Evolutionary conservation across 1,140 invertebrate species (phyloP).

Genomic region (Tetramorium simillimum): DNA sequence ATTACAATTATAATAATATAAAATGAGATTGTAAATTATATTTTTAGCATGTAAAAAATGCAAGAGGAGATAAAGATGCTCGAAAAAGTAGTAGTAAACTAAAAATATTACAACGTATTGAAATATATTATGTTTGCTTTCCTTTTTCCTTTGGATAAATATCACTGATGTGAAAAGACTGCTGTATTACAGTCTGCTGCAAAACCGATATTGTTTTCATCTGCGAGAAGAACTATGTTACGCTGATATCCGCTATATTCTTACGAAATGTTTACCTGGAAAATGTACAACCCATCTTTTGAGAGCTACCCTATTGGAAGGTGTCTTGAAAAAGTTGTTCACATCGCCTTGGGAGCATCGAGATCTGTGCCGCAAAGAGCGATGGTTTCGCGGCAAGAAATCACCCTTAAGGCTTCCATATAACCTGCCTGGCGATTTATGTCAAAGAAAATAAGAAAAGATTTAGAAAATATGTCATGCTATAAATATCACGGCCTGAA

Average conservation of each 20-base stretch:
- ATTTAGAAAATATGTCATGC: conserved; percentile 10
- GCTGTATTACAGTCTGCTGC: not conserved
- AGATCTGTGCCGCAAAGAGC: conserved; percentile 39
- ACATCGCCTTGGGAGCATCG: conserved; percentile 43
- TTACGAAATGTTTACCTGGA: conserved; percentile 26
- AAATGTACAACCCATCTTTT: conserved; percentile 45
- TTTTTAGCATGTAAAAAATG: not conserved
- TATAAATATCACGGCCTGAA: conserved; percentile 30
- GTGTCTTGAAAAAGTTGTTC: conserved; percentile 47
- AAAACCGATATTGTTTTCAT: conserved; percentile 32
- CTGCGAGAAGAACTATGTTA: not conserved
- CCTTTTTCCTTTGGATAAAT: not conserved
- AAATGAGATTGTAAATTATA: not conserved
- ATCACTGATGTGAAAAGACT: not conserved
- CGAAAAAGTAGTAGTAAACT: not conserved
- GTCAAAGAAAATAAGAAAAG: conserved; percentile 52
- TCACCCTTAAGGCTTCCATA: conserved; percentile 36
- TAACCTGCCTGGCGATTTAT: conserved; percentile 41
- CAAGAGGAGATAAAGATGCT: not conserved
- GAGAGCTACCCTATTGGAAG: conserved; percentile 37
- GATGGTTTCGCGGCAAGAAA: conserved; percentile 47
- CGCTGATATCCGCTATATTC: conserved; percentile 15
- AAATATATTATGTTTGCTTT: not conserved
- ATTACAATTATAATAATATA: not conserved
- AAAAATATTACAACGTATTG: not conserved